Evolutionary conservation across 2,888 invertebrate genomes (phyloP), one percentile per base, ranked within the genome.

Genomic region (Pseudanteris insignis): DNA sequence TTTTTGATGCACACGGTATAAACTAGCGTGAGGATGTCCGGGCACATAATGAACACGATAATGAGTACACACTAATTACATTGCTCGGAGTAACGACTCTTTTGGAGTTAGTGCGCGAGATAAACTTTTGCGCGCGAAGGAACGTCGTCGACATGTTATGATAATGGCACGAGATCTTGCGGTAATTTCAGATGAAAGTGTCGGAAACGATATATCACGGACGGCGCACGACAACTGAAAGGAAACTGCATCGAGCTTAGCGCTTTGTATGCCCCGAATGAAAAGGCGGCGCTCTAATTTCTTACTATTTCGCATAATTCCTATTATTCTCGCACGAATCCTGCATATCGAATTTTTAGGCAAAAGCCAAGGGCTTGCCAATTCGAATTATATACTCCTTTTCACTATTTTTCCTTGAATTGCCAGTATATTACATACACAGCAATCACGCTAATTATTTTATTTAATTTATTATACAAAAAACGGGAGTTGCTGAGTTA

Each of bases 61-160:
- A 62, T 40, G 62, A 62, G 51, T 40, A 50, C 62, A 57, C 43
- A 58, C 57, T 63, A 62, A 62, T 62, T 57, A 57, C 57, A 53
- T 34, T 46, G 37, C 57, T 41, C 24, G 28, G 30, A 53, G 47
- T 53, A 43, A 53, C 51, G 43, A 51, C 62, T 51, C 51, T 62
- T 53, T 53, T 34, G 57, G 47, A 57, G 46, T 33, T 43, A 32
- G 6, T 14, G 40, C 25, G 38, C 57, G 44, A 62, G 57, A 62
- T 57, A 57, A 62, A 53, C 51, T 57, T 53, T 57, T 51, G 55
- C 30, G 37, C 46, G 51, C 51, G 48, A 46, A 51, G 50, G 47
- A 62, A 55, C 26, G 46, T 36, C 32, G 50, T 38, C 62, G 51
- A 62, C 62, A 53, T 62, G 62, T 62, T 62, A 62, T 57, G 47